These are phyloP conservation scores for Zhuqinia jingwanae DNA, from an alignment of 2,888 invertebrate species.

Conservation along the genomic window DNA sequence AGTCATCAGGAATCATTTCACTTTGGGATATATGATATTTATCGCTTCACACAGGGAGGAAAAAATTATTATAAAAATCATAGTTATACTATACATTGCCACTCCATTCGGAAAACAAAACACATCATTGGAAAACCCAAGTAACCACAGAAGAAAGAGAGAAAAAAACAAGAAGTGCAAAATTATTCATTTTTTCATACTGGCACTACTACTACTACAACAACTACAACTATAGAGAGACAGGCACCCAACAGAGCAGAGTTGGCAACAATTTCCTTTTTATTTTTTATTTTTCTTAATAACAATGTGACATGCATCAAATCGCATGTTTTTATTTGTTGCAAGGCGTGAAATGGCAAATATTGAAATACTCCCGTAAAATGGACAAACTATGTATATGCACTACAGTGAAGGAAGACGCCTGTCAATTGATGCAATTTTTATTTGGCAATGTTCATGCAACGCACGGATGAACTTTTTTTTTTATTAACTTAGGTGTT, in stretches of 20 bases:
- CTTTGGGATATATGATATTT: not conserved
- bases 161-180: not conserved
- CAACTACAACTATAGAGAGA: too few relatives aligned
- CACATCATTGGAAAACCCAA: not conserved
- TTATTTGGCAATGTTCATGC: not conserved
- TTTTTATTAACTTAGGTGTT: not conserved
- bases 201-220: too few relatives aligned
- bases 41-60: not conserved
- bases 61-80: too few relatives aligned
- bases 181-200: not conserved
- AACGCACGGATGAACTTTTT: not conserved
- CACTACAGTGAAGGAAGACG: not conserved
- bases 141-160: not conserved
- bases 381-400: constrained; percentile 5
- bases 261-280: constrained; percentile 35
- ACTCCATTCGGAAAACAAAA: not conserved
- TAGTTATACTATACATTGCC: not conserved
- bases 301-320: too few relatives aligned
- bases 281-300: too few relatives aligned
- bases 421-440: not conserved
- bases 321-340: not conserved
- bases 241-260: constrained; percentile 4
- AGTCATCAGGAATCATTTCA: constrained; percentile 20
- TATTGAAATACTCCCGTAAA: not conserved
- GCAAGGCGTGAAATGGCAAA: not conserved